Conservation (phyloP, 2,797 vertebrate genomes). For the Lepus townsendii region DNA sequence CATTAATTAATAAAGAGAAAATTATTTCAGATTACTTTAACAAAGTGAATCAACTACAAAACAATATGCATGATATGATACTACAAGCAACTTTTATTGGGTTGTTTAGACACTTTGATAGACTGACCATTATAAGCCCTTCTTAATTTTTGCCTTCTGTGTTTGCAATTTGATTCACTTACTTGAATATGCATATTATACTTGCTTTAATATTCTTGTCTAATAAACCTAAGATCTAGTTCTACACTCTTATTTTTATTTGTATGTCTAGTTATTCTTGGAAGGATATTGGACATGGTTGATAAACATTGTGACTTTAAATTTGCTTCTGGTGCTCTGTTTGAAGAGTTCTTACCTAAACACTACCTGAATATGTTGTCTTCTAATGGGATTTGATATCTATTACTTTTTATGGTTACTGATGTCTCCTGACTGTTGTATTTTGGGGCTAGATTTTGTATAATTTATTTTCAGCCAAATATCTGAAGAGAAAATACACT, state of each 20-base stretch:
- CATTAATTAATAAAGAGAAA: background rate
- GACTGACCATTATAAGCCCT: background rate
- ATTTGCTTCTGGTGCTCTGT: background rate
- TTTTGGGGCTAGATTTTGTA: background rate
- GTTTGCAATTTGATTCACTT: background rate
- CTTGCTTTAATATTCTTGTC: background rate
- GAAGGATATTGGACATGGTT: background rate
- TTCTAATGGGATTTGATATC: background rate
- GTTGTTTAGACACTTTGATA: background rate
- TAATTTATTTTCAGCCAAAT: background rate
- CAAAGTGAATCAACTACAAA: background rate
- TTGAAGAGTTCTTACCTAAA: background rate
- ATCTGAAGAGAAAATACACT: background rate
- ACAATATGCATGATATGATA: background rate
- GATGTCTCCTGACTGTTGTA: background rate
- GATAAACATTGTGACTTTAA: background rate
- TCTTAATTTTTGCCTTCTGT: background rate
- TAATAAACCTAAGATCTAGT: background rate
- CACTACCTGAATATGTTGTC: background rate
- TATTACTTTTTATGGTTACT: background rate
- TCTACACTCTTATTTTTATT: background rate
- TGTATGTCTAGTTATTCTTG: background rate
- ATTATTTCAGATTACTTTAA: background rate
- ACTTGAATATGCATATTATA: background rate
- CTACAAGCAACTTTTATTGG: background rate